Percentiles rank a stretch among this genome's conserved stretches.
Evolutionary conservation across 2,113 vertebrate species (phyloP).

Genomic region (Dromaius novaehollandiae): DNA sequence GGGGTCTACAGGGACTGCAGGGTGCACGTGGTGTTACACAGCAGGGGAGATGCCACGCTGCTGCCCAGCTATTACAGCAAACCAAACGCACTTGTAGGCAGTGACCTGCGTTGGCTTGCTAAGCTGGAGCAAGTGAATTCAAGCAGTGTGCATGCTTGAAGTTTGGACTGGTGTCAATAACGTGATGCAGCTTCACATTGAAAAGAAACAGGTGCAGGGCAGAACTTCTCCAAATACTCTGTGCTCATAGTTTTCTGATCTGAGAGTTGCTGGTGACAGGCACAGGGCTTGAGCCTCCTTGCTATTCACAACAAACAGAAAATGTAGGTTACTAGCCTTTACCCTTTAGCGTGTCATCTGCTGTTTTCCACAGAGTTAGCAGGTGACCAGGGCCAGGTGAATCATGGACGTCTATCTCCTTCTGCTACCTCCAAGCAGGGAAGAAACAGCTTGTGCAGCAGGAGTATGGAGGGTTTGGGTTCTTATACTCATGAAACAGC

Average conservation of each 20-base stretch:
- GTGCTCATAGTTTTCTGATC: rapidly evolving
- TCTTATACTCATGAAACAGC: not conserved
- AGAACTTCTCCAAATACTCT: not conserved
- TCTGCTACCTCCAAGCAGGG: not conserved
- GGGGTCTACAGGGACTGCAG: rapidly evolving
- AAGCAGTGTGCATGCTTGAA: rapidly evolving
- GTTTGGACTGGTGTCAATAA: not conserved
- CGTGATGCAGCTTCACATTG: not conserved
- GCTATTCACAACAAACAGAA: not conserved
- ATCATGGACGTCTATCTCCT: not conserved
- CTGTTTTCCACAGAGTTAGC: not conserved
- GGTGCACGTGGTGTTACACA: rapidly evolving
- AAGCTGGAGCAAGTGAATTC: rapidly evolving
- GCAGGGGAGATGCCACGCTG: not conserved
- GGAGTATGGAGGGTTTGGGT: not conserved
- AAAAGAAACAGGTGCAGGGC: not conserved
- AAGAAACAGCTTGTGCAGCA: not conserved
- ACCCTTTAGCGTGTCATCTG: not conserved
- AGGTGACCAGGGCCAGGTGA: not conserved
- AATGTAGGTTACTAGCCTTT: not conserved
- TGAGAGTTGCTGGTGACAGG: not conserved
- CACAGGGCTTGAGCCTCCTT: not conserved
- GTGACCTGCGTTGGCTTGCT: not conserved
- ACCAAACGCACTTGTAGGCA: too few species aligned
- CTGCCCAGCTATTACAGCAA: rapidly evolving